Base-by-base conservation (phyloP, 2,797 vertebrate species). In the Bovichtus variegatus region DNA sequence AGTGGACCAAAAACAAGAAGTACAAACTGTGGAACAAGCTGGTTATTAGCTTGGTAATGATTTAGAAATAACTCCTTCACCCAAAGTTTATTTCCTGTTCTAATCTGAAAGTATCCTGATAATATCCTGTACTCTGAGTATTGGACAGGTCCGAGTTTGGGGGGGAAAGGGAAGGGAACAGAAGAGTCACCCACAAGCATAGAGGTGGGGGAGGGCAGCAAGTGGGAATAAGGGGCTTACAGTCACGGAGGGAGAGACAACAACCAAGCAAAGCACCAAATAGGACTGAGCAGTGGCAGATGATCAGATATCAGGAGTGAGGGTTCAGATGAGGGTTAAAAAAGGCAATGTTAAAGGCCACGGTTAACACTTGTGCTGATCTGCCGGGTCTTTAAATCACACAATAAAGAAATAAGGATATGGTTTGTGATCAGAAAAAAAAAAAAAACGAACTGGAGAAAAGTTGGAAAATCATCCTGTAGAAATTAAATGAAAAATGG, bases 211-310 rank as follows among this genome's bases (percentile, higher is more conserved):
- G 63, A 76, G 79, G 74, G 71, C 16, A 76, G 59, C 29, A 46
- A 64, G 49, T 51, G 53, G 64, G 63, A 63, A 74, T 84, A 80
- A 88, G 62, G 80, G 73, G 82, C 70, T 86, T 89, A 86, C 16
- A 76, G 58, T 64, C 40, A 64, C 25, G 71, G 65, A 69, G 71
- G 63, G 60, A 62, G 62, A 16, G 47, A 27, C 31, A 40, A 69
- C 69, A 58, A 86, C 77, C 61, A 81, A 76, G 61, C 40, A 72
- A 61, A 62, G 34, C 58, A 54, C 31, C 67, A 31, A 69, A 70
- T 6, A 72, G 5, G 43, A 51, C 13, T 70, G 71, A 74, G 47
- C 36, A 57, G 36, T 63, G 75, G 66, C n/a, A 62, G 73, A 68
- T 61, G 55, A 71, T 34, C 19, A 63, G 55, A 78, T 72, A 80